phyloP scores from a whole-genome alignment of 2,113 vertebrate species.

The Amblyopsis rosae region DNA sequence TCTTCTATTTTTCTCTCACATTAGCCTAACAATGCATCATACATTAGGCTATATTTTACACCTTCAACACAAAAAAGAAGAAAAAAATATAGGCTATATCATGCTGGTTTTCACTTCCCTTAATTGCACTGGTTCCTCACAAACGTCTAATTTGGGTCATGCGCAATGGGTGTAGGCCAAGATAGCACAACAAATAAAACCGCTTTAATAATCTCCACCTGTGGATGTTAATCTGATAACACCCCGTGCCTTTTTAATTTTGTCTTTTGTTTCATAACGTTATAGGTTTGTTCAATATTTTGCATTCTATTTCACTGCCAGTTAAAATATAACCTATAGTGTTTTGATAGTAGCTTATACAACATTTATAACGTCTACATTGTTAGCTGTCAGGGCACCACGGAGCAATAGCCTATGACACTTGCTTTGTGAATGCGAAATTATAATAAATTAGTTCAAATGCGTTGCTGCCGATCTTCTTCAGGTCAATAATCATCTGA shows the following conservation, averaged over 20 bases:
- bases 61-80: too few relatives aligned
- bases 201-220: not conserved
- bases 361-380: too few relatives aligned
- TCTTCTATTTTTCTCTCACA: too few relatives aligned
- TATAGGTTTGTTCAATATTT: not conserved
- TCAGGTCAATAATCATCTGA: not conserved
- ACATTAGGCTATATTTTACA: too few relatives aligned
- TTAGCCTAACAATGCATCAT: too few relatives aligned
- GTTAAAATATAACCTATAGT: too few relatives aligned
- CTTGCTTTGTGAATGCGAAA: not conserved
- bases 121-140: too few relatives aligned
- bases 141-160: too few relatives aligned
- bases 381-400: not conserved
- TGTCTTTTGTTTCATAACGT: not conserved
- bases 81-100: too few relatives aligned
- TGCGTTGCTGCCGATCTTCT: not conserved
- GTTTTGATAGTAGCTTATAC: not conserved
- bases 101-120: too few relatives aligned
- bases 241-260: not conserved
- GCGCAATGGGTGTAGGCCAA: not conserved
- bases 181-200: not conserved
- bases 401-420: not conserved
- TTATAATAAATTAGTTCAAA: not conserved
- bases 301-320: not conserved
- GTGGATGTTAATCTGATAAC: not conserved